Evolutionary conservation across 2,888 invertebrate species (phyloP).

Genomic region (Zhuqinia jingwanae): DNA sequence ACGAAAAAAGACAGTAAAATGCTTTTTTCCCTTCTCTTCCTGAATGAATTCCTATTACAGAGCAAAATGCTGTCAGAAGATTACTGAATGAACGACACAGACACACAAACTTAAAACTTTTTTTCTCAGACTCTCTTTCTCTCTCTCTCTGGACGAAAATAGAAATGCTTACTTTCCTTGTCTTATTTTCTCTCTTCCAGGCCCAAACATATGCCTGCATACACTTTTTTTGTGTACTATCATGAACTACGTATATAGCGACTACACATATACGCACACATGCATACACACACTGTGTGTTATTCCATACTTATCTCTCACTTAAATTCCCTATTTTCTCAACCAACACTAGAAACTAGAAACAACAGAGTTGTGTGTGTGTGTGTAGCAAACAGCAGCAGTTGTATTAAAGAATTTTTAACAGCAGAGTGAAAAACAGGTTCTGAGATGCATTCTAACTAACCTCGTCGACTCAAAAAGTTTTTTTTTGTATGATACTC

Average conservation of each 20-base stretch:
- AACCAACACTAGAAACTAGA: neutral
- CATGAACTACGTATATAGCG: no score
- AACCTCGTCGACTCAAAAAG: slow-evolving; percentile 56
- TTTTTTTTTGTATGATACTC: slow-evolving; percentile 55
- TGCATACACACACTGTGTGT: no score
- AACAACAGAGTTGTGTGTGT: neutral
- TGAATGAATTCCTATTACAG: slow-evolving; percentile 21
- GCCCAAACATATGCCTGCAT: neutral
- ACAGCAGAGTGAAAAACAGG: slow-evolving; percentile 15
- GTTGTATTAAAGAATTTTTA: slow-evolving; percentile 16
- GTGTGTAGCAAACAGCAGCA: neutral
- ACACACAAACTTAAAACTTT: slow-evolving; percentile 11
- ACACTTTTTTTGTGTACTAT: no score
- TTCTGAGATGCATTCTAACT: slow-evolving; percentile 59
- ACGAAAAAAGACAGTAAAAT: slow-evolving; percentile 23
- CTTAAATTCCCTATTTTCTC: neutral
- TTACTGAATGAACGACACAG: slow-evolving; percentile 35
- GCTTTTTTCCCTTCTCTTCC: neutral
- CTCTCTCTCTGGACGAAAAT: neutral
- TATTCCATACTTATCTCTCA: neutral
- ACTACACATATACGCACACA: no score
- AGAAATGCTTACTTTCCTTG: neutral
- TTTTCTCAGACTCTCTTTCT: no score
- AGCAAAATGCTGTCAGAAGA: slow-evolving; percentile 35
- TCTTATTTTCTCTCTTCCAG: slow-evolving; percentile 13